Conservation (phyloP, 1,140 invertebrate species). For the Zeugodacus cucurbitae region DNA sequence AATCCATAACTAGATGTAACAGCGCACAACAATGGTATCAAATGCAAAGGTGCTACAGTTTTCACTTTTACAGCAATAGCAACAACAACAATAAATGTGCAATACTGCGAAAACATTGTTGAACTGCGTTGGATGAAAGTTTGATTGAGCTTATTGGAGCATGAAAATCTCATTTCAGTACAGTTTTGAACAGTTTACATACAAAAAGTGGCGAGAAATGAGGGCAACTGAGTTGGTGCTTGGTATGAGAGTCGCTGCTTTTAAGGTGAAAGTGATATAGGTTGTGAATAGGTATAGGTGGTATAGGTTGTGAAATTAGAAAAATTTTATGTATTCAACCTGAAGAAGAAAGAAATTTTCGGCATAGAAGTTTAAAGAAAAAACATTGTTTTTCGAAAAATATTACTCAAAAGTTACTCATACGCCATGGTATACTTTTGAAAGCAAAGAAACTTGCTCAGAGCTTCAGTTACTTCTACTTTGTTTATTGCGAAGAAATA, state of each 20-base stretch:
- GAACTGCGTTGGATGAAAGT: neutral
- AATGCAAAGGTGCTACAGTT: neutral
- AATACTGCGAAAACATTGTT: neutral
- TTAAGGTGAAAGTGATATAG: neutral
- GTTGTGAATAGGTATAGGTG: no score
- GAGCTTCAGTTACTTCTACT: no score
- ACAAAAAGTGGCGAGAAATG: neutral
- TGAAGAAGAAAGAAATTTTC: no score
- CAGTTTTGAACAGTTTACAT: neutral
- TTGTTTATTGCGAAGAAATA: no score
- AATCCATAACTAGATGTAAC: neutral
- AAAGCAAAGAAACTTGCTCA: no score
- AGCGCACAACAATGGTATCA: neutral
- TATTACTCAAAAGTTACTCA: no score
- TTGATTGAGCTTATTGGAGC: slow-evolving; percentile 12
- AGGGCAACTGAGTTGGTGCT: neutral
- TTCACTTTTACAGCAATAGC: neutral
- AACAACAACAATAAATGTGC: neutral
- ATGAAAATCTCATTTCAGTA: neutral
- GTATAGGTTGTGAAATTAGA: no score
- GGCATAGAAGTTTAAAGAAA: no score
- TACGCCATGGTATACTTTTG: no score
- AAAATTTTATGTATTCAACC: no score
- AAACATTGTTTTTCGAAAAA: no score
- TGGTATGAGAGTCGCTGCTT: no score